Base-by-base conservation (phyloP, 2,888 invertebrate species). In the Osmoderma eremita region DNA sequence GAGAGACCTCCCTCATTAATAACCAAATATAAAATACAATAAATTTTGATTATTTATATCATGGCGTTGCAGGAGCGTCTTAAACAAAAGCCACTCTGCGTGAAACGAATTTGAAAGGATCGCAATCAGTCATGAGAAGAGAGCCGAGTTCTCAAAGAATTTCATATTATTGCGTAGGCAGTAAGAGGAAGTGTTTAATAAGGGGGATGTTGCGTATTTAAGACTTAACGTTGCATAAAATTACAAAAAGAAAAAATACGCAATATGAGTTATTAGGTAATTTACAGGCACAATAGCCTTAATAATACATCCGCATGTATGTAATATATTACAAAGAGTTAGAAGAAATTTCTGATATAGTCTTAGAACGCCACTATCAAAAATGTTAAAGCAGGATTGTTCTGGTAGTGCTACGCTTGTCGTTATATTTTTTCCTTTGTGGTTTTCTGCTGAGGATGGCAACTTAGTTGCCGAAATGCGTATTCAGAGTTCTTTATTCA, bases 31-130 rank as follows among this genome's bases (percentile, higher is more conserved):
- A 38, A 53, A 36, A 53, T 8, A 10, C 15, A 24, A 12, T 17
- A 53, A 38, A 10, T 38, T 12, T 12, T 18, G 10, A 53, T 38
- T 53, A 53, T 38, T 53, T 53, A 18, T 38, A 18, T 30, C 10
- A 8, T 17, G 2, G 10, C 8, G 17, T 30, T 13, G 17, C 58
- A 15, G n/a, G 17, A 24, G 30, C 18, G 45, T 61, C 30, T 45
- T 45, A 51, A 51, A 49, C 38, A 41, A 58, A 62, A 68, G 53
- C 36, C 65, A 62, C 62, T 49, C 39, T 45, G 45, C 68, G 69
- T 69, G 67, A 67, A 67, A 69, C 69, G 67, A 70, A 70, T 68
- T 53, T 58, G 49, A 20, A 24, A 5, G 30, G 42, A 30, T 45
- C 48, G 66, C 53, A 67, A 61, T 67, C 62, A 64, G 64, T 64